phyloP scores from a whole-genome alignment of 2,888 invertebrate genomes.

The Ceraclea dissimilis region DNA sequence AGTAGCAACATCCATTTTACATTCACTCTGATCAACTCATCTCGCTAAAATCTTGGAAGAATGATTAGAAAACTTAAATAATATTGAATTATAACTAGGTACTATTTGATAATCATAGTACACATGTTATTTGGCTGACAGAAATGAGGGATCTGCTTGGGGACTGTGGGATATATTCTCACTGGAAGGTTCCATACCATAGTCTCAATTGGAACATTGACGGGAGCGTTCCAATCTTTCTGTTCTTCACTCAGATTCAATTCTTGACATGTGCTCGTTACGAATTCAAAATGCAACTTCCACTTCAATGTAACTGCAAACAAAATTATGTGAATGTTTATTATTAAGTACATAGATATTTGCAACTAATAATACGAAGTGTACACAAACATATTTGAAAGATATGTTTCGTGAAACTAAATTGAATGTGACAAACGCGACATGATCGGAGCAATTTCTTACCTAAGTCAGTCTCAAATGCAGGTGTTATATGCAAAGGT shows the following conservation, averaged over 20 bases:
- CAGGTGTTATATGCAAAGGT: slow-evolving; percentile 90
- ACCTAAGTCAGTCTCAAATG: slow-evolving; percentile 88
- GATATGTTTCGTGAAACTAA: too few species aligned
- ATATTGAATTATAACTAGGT: too few species aligned
- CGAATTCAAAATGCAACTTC: slow-evolving; percentile 97
- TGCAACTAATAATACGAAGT: neutral
- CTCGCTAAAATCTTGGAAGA: too few species aligned
- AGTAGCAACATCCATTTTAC: too few species aligned
- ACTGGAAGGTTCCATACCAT: slow-evolving; percentile 98
- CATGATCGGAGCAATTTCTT: too few species aligned
- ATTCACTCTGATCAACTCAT: too few species aligned
- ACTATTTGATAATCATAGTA: slow-evolving; percentile 35
- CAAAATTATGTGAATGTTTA: too few species aligned
- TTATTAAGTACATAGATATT: neutral
- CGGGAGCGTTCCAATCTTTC: slow-evolving; percentile 75
- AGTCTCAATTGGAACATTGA: slow-evolving; percentile 86
- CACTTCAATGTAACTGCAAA: slow-evolving; percentile 73
- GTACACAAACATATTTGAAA: too few species aligned
- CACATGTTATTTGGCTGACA: slow-evolving; percentile 44
- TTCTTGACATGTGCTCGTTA: slow-evolving; percentile 66
- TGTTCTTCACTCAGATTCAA: slow-evolving; percentile 51
- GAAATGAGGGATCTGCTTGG: slow-evolving; percentile 69
- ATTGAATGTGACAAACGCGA: too few species aligned
- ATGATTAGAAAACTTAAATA: too few species aligned
- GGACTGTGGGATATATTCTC: slow-evolving; percentile 86